Evolutionary conservation across 2,888 invertebrate genomes (phyloP).

Genomic region (Suillia variegata): DNA sequence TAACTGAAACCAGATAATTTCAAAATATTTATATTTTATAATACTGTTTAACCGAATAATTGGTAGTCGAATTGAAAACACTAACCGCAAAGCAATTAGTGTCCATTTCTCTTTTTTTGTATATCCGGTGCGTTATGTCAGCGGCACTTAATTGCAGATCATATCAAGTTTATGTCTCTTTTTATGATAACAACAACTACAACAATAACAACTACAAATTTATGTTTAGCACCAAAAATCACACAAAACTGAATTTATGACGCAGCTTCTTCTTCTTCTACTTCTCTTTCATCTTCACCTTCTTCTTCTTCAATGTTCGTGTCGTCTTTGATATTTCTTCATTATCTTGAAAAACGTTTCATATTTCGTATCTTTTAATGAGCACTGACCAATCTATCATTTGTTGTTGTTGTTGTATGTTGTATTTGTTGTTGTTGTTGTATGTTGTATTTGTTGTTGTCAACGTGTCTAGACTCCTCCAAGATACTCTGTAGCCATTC

Average conservation of each 20-base stretch:
- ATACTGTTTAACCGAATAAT: no score
- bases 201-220: neutral
- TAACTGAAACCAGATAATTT: no score
- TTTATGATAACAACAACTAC: no score
- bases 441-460: no score
- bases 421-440: no score
- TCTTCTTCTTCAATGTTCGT: neutral
- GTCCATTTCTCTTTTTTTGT: neutral
- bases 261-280: neutral
- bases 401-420: no score
- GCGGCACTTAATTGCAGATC: constrained; percentile 19
- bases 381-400: constrained; percentile 4
- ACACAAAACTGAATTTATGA: neutral
- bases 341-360: no score
- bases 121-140: neutral
- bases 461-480: constrained; percentile 5
- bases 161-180: constrained; percentile 9
- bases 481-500: neutral
- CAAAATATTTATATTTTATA: no score
- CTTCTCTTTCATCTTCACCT: no score
- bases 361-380: constrained; percentile 8
- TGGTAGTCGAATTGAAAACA: no score
- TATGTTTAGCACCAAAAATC: neutral
- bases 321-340: no score
- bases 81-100: neutral